Percentiles rank a stretch among this genome's conserved stretches.
Evolutionary conservation across 2,888 invertebrate species (phyloP).

Genomic region (Tiliacea aurago): DNA sequence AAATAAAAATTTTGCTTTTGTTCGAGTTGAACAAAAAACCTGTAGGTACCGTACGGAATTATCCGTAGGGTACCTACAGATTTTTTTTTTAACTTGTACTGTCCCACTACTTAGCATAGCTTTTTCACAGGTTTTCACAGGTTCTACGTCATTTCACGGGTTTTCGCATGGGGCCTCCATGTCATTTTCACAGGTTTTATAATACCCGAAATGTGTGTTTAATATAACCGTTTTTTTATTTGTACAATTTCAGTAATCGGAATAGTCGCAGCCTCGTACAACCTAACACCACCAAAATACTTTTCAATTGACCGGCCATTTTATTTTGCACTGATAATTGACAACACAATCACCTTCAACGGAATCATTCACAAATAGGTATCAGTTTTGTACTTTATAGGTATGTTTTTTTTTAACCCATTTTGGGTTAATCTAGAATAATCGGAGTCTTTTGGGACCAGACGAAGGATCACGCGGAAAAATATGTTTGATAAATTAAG

Average conservation of each 20-base stretch:
- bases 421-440: no score
- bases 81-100: neutral
- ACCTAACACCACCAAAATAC: neutral
- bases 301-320: constrained; percentile 68
- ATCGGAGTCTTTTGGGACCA: neutral
- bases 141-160: no score
- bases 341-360: constrained; percentile 48
- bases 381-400: constrained; percentile 1
- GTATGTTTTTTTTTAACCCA: no score
- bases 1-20: no score
- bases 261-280: neutral
- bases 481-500: neutral
- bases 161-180: no score
- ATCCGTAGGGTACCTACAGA: neutral
- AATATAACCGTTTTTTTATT: constrained; percentile 1
- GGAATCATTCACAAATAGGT: constrained; percentile 37
- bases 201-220: neutral
- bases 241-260: constrained; percentile 27
- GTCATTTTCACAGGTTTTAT: neutral
- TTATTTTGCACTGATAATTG: constrained; percentile 61
- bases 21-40: no score
- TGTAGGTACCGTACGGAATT: no score
- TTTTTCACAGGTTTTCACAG: no score
- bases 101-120: neutral
- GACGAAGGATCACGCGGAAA: neutral